Percentiles rank a stretch among this genome's conserved stretches.
phyloP scores from a whole-genome alignment of 2,888 invertebrate genomes.

The Corythucha ciliata region DNA sequence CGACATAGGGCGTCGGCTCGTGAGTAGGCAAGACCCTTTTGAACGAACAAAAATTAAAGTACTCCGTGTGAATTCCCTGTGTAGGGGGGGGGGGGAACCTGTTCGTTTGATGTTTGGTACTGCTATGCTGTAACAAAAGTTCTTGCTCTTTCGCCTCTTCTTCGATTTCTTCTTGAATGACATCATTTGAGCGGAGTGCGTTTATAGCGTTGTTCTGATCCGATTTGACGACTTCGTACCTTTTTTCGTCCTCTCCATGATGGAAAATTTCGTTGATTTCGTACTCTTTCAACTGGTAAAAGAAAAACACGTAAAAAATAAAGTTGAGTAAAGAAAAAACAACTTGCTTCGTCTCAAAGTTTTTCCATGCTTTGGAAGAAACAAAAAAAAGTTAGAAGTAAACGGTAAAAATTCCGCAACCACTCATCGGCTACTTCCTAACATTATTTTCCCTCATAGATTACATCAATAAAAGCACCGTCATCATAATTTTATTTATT shows the following conservation, averaged over 20 bases:
- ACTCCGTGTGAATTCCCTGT: too few relatives aligned
- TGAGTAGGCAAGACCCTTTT: conserved; percentile 20
- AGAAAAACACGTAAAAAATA: too few relatives aligned
- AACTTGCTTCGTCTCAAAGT: background rate
- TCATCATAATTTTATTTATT: too few relatives aligned
- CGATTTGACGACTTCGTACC: conserved; percentile 58
- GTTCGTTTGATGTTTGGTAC: background rate
- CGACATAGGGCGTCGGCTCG: conserved; percentile 14
- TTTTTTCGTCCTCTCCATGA: conserved; percentile 66
- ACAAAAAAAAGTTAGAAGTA: background rate
- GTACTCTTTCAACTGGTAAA: conserved; percentile 74
- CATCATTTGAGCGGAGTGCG: conserved; percentile 48
- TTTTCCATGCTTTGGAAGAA: background rate
- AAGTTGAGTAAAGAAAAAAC: background rate
- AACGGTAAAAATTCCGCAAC: too few relatives aligned
- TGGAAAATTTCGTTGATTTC: conserved; percentile 79
- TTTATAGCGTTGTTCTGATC: conserved; percentile 46
- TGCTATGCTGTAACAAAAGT: conserved; percentile 34
- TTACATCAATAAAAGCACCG: too few relatives aligned
- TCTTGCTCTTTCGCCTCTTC: conserved; percentile 61
- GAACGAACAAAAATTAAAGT: too few relatives aligned
- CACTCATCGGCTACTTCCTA: too few relatives aligned
- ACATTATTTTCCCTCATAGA: too few relatives aligned
- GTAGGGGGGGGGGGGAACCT: too few relatives aligned
- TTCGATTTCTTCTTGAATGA: conserved; percentile 68